Percentiles rank a stretch among this genome's conserved stretches.
phyloP scores from a whole-genome alignment of 2,888 invertebrate genomes.

The Diadegma fenestrale region DNA sequence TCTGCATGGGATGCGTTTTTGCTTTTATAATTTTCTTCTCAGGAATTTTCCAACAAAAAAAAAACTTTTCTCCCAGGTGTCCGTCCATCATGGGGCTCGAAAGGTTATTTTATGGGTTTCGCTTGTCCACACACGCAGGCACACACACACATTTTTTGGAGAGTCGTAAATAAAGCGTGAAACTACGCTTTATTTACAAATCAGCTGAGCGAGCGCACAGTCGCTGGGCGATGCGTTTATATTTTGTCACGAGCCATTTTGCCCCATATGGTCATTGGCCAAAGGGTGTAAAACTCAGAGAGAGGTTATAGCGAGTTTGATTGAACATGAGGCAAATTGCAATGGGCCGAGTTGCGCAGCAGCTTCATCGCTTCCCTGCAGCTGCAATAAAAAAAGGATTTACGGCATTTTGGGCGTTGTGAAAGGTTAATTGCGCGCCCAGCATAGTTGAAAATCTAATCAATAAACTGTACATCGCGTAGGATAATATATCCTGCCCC shows the following conservation, averaged over 20 bases:
- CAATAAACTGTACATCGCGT: background rate
- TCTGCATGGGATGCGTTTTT: no score
- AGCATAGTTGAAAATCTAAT: background rate
- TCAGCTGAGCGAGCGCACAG: constrained; percentile 17
- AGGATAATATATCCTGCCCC: background rate
- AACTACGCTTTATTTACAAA: constrained; percentile 12
- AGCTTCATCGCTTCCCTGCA: background rate
- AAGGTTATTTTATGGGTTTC: background rate
- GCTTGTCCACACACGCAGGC: constrained; percentile 16
- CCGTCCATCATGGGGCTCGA: background rate
- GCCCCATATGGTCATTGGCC: constrained; percentile 30
- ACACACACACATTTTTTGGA: constrained; percentile 9
- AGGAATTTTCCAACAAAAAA: background rate
- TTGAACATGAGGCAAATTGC: constrained; percentile 20
- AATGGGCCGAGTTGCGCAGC: background rate
- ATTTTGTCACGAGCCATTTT: constrained; percentile 15
- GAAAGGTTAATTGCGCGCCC: background rate
- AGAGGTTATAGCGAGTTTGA: constrained; percentile 27
- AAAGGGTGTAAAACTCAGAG: constrained; percentile 41
- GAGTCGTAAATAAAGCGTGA: constrained; percentile 48
- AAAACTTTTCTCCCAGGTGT: constrained; percentile 1
- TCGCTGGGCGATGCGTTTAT: constrained; percentile 27
- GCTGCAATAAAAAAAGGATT: background rate
- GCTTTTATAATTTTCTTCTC: background rate
- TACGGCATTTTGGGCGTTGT: constrained; percentile 4